These are phyloP conservation scores for Pangasius macronema DNA, from an alignment of 2,797 vertebrate species.

Conservation along the genomic window DNA sequence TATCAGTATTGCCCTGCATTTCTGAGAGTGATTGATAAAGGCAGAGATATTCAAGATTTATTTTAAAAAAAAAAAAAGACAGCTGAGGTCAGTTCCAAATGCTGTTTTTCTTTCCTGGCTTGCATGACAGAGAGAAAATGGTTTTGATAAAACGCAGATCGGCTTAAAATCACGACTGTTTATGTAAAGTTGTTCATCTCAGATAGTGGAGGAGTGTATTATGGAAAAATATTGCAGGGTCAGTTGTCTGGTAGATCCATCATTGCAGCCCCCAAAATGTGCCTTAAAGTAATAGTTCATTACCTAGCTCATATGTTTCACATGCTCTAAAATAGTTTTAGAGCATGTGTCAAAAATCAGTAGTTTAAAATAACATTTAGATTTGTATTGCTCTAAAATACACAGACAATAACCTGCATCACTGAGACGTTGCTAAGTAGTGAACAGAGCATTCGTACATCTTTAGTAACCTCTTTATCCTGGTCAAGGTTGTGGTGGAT, in stretches of 20 bases:
- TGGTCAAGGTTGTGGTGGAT: not conserved
- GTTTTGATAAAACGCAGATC: constrained; percentile 54
- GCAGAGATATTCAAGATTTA: constrained; percentile 46
- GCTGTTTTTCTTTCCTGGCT: constrained; percentile 44
- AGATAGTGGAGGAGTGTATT: constrained; percentile 23
- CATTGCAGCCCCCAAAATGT: constrained; percentile 14
- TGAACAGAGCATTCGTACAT: not conserved
- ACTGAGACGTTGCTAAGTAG: not conserved
- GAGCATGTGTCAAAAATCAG: not conserved
- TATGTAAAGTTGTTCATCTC: constrained; percentile 40
- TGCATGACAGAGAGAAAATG: constrained; percentile 34
- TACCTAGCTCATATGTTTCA: not conserved
- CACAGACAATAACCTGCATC: not conserved
- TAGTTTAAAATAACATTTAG: not conserved
- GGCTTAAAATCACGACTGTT: constrained; percentile 50
- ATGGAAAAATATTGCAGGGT: constrained; percentile 25
- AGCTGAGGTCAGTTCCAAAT: constrained; percentile 36
- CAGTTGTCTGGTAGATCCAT: constrained; percentile 13
- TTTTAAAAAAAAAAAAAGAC: constrained; percentile 37
- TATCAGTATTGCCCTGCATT: constrained; percentile 37
- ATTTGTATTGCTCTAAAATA: not conserved
- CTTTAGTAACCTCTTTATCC: not conserved
- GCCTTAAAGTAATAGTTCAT: not conserved
- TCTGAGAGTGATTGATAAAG: constrained; percentile 55
- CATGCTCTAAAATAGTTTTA: not conserved